A percentile compares a stretch with the other conserved stretches of the same genome.
Conservation (phyloP, 2,113 vertebrate species). For the Tamias sibiricus region DNA sequence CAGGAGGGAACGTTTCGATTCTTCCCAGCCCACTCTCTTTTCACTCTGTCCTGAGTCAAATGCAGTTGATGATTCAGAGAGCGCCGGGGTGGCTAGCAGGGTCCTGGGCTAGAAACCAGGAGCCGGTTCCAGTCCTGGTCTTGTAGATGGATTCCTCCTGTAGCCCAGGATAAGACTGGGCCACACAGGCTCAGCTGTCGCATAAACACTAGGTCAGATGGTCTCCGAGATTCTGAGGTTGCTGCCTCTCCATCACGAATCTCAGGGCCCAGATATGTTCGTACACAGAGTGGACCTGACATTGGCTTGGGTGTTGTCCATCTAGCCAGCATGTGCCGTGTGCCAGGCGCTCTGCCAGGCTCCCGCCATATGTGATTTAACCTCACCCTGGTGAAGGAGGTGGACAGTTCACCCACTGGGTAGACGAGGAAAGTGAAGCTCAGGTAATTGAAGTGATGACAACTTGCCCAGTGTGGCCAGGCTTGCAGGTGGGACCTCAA, state of each 20-base stretch:
- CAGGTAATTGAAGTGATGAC: no score
- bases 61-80: conserved; percentile 13
- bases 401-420: not conserved
- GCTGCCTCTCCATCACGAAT: not conserved
- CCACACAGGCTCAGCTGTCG: not conserved
- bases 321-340: not conserved
- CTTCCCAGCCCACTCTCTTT: not conserved
- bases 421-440: not conserved
- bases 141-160: not conserved
- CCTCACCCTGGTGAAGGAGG: not conserved
- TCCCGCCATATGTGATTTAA: not conserved
- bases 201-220: not conserved
- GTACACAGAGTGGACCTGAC: not conserved
- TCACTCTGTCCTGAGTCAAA: not conserved
- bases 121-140: not conserved
- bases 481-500: not conserved
- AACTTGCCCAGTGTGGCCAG: not conserved
- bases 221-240: not conserved
- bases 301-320: not conserved
- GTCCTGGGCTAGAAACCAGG: not conserved
- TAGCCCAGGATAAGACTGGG: not conserved
- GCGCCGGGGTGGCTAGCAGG: not conserved
- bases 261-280: not conserved
- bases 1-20: not conserved
- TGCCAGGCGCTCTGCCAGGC: not conserved